Percentiles rank a stretch among this genome's conserved stretches.
phyloP scores from a whole-genome alignment of 35 echinoderm and acorn worm genomes.

The Apostichopus japonicus region DNA sequence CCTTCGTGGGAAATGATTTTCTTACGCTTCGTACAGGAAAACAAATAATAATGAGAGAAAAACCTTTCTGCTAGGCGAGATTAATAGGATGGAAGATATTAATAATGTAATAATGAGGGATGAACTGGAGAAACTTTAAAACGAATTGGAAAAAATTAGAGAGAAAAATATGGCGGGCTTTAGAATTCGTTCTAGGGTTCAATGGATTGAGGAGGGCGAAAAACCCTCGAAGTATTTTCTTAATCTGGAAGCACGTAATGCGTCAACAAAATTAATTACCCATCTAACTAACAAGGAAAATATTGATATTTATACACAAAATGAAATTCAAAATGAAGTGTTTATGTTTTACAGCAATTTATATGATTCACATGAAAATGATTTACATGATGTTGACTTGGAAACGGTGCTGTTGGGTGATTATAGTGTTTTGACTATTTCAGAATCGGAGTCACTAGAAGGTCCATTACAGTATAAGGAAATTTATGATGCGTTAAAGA shows the following conservation, averaged over 20 bases:
- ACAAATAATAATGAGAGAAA: not conserved
- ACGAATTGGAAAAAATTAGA: not conserved
- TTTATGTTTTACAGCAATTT: slow-evolving; percentile 23
- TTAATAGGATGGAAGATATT: too few relatives aligned
- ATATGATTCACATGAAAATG: not conserved
- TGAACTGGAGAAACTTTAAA: too few relatives aligned
- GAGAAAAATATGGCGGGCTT: not conserved
- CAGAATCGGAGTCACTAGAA: slow-evolving; percentile 15
- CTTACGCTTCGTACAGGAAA: not conserved
- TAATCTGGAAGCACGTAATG: slow-evolving; percentile 20
- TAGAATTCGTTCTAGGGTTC: not conserved
- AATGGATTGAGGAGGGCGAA: slow-evolving; percentile 23
- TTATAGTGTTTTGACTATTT: not conserved
- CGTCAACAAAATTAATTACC: not conserved
- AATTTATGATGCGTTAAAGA: slow-evolving; percentile 16
- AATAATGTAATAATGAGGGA: too few relatives aligned
- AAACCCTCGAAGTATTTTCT: slow-evolving; percentile 11
- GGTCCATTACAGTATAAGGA: slow-evolving; percentile 44
- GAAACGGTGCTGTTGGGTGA: not conserved
- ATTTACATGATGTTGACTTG: not conserved
- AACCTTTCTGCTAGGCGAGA: not conserved
- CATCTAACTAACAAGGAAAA: slow-evolving; percentile 17
- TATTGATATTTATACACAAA: slow-evolving; percentile 45
- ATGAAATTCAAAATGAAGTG: slow-evolving; percentile 12
- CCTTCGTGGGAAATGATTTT: not conserved